Percentiles rank a stretch among this genome's conserved stretches.
Conservation (phyloP, 2,797 vertebrate species). For the Streptopelia turtur region DNA sequence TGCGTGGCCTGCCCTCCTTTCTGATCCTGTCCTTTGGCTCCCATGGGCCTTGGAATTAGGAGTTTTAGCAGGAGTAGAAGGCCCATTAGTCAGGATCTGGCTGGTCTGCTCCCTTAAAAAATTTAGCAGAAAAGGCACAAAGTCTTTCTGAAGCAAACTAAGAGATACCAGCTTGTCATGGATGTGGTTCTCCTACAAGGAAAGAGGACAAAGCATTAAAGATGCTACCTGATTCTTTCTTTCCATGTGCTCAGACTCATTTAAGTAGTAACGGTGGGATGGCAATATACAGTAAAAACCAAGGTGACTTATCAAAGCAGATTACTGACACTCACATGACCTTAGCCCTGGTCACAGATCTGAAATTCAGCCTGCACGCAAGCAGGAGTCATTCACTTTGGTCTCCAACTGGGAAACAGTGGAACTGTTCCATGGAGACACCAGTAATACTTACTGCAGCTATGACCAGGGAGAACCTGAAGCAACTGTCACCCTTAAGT, state of each 20-base stretch:
- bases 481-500: not conserved
- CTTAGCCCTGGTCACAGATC: not conserved
- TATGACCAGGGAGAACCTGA: not conserved
- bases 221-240: not conserved
- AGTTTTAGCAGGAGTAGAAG: slow-evolving; percentile 93
- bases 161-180: slow-evolving; percentile 70
- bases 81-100: slow-evolving; percentile 90
- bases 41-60: slow-evolving; percentile 77
- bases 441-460: not conserved
- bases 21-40: slow-evolving; percentile 63
- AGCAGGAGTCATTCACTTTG: not conserved
- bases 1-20: slow-evolving; percentile 53
- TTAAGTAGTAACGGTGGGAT: not conserved
- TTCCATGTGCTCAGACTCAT: not conserved
- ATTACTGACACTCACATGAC: not conserved
- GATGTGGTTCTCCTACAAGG: slow-evolving; percentile 75
- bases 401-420: not conserved
- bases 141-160: slow-evolving; percentile 85
- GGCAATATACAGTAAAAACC: not conserved
- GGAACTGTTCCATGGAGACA: not conserved
- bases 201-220: slow-evolving; percentile 39
- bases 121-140: slow-evolving; percentile 94
- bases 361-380: not conserved
- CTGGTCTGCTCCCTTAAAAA: slow-evolving; percentile 95
- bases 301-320: not conserved